A percentile compares a stretch with the other conserved stretches of the same genome.
Evolutionary conservation across 1,140 invertebrate genomes (phyloP).

Genomic region (Drosophila sproati): DNA sequence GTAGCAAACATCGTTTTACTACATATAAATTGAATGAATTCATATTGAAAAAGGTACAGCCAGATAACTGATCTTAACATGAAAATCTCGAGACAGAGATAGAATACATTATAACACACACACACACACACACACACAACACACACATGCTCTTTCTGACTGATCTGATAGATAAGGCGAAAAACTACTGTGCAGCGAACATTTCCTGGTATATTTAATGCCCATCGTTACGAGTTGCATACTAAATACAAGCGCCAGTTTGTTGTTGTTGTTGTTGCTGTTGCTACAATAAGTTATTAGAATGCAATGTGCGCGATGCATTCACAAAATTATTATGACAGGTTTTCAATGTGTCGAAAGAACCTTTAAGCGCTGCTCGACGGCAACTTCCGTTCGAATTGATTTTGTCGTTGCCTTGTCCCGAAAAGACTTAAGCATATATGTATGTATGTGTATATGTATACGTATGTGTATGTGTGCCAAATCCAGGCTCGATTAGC

Average conservation of each 20-base stretch:
- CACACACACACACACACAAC: constrained; percentile 7
- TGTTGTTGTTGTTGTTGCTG: not conserved
- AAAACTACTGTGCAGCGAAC: constrained; percentile 46
- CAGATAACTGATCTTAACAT: not conserved
- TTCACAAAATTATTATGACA: constrained; percentile 38
- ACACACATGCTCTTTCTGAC: not conserved
- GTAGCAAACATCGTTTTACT: constrained; percentile 40
- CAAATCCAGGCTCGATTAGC: constrained; percentile 18
- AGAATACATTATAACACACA: constrained; percentile 30
- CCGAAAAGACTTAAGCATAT: constrained; percentile 12
- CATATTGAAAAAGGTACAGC: too few species aligned
- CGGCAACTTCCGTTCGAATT: constrained; percentile 6
- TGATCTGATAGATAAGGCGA: constrained; percentile 65
- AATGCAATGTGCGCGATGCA: constrained; percentile 22
- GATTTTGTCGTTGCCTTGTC: constrained; percentile 31
- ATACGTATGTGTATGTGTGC: not conserved
- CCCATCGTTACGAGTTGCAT: constrained; percentile 38
- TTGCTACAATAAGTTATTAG: constrained; percentile 18
- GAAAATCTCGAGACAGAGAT: constrained; percentile 1
- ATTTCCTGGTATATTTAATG: constrained; percentile 72
- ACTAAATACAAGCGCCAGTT: constrained; percentile 55
- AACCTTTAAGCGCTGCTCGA: constrained; percentile 25
- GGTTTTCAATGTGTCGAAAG: constrained; percentile 7
- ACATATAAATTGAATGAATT: not conserved
- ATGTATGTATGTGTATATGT: not conserved